Evolutionary conservation across 1,140 invertebrate genomes (phyloP).

Genomic region (Paracyclopina nana): DNA sequence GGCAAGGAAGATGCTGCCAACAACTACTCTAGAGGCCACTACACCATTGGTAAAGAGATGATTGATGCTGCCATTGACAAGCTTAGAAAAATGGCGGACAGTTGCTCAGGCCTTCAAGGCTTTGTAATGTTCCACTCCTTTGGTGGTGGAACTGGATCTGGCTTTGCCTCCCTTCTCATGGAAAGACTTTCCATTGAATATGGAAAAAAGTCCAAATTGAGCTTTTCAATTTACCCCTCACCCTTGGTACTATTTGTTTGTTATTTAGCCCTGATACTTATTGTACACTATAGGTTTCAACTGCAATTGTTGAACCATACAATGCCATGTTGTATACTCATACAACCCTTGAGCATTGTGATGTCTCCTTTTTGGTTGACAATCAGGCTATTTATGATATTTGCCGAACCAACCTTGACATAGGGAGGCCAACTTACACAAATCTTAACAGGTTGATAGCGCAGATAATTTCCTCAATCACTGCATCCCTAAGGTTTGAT

Average conservation of each 20-base stretch:
- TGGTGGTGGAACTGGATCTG: constrained; percentile 35
- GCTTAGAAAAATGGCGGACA: constrained; percentile 32
- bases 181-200: constrained; percentile 27
- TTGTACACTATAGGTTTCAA: constrained; percentile 31
- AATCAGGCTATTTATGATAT: constrained; percentile 27
- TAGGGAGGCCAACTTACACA: constrained; percentile 48
- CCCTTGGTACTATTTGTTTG: constrained; percentile 27
- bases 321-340: constrained; percentile 81
- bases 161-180: constrained; percentile 19
- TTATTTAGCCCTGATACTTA: neutral
- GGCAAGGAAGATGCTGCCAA: constrained; percentile 38
- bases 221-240: constrained; percentile 39
- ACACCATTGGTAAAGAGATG: constrained; percentile 35
- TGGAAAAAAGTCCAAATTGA: constrained; percentile 36
- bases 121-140: constrained; percentile 43
- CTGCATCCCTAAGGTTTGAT: constrained; percentile 62
- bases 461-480: constrained; percentile 64
- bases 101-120: constrained; percentile 38
- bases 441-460: constrained; percentile 57
- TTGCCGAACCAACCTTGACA: neutral
- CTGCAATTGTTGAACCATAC: constrained; percentile 62
- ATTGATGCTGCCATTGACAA: constrained; percentile 29
- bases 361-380: constrained; percentile 46
- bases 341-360: constrained; percentile 43
- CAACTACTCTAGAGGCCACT: constrained; percentile 34